These are phyloP conservation scores for Cyclura pinguis DNA, from an alignment of 2,797 vertebrate genomes.

Conservation along the genomic window DNA sequence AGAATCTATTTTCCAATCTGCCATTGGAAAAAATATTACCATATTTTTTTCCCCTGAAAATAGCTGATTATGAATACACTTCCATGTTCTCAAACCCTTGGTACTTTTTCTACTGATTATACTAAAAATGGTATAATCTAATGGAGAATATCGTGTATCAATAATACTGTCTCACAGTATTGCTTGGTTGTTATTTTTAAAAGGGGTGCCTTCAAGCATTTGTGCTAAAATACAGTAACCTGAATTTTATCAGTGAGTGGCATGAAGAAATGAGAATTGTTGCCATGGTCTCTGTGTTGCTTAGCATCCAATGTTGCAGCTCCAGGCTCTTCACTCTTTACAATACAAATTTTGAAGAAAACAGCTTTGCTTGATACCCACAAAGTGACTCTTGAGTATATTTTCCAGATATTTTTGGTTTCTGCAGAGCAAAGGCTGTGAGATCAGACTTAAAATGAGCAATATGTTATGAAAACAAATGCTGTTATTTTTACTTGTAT, in stretches of 20 bases:
- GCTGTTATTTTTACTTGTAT: neutral
- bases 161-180: neutral
- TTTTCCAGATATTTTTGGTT: neutral
- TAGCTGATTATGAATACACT: conserved; percentile 1
- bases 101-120: neutral
- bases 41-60: neutral
- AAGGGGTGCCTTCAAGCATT: conserved; percentile 2
- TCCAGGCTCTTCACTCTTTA: neutral
- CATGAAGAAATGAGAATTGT: neutral
- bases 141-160: conserved; percentile 25
- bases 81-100: neutral
- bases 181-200: neutral
- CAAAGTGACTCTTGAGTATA: neutral
- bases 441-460: neutral
- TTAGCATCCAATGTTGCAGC: conserved; percentile 22
- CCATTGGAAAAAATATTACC: neutral
- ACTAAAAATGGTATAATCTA: neutral
- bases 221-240: accelerated
- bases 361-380: neutral
- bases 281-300: conserved; percentile 11
- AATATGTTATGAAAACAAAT: neutral
- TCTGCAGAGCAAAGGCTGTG: neutral
- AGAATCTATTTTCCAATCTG: too few species aligned
- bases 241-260: conserved; percentile 30
- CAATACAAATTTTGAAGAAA: conserved; percentile 2